Base-by-base conservation (phyloP, 2,888 invertebrate species). In the Macrosoma leucophasiata region DNA sequence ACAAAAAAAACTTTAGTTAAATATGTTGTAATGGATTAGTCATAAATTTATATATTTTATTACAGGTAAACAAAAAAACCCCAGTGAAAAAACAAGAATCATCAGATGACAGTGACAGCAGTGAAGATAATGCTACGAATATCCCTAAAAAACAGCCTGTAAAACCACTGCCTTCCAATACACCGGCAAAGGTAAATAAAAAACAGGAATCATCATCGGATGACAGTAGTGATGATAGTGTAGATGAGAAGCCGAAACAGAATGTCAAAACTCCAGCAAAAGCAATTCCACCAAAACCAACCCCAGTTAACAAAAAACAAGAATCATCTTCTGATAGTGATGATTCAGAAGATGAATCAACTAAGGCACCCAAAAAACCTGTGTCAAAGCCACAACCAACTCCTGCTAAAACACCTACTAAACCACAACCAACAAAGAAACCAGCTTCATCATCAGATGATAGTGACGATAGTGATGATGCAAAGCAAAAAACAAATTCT, bases 1-100 rank as follows among this genome's bases (percentile, higher is more conserved):
- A 20, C 13, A 19, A n/a, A n/a, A 6, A 14, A 13, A 11, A 2
- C 7, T 7, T 30, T n/a, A 17, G n/a, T 11, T 7, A 8, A 13
- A 3, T 2, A 1, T 18, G 6, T 28, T 34, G n/a, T 28, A 17
- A n/a, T 17, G 4, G 13, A 11, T 13, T 33, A 33, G 30, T 2
- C 3, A 26, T 10, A 29, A 13, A 19, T 18, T 33, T 1, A 13
- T 22, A 27, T 36, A 2, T 42, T 50, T 20, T 23, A 57, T 47
- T 27, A 33, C 43, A 39, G 26, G 21, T 27, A 9, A 46, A 58
- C 48, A 58, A 60, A 30, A 60, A 68, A 44, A 48, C 63, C 58
- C 52, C 58, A 31, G 30, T 51, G 2, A 76, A 74, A 23, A 77
- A 74, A 49, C 53, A 64, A 43, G 67, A 73, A 31, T 70, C 76